Evolutionary conservation across 2,113 vertebrate species (phyloP).

Genomic region (Sylvilagus bachmani): DNA sequence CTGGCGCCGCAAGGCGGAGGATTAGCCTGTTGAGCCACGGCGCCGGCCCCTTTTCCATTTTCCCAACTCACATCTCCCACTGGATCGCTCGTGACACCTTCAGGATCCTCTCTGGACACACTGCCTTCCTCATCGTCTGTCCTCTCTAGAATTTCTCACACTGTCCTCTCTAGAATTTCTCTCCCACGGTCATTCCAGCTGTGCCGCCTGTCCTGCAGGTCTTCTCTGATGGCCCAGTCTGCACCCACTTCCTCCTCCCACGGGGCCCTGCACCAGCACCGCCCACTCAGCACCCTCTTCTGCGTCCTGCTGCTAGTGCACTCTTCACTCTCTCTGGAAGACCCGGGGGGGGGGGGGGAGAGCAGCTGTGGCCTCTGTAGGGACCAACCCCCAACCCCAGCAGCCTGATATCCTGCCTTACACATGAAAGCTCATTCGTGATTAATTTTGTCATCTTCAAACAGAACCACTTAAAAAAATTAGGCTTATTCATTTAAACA

Average conservation of each 20-base stretch:
- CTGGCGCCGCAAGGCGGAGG: too few species aligned
- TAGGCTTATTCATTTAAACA: neutral
- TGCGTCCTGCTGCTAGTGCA: neutral
- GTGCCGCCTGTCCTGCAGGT: too few species aligned
- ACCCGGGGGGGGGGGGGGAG: neutral
- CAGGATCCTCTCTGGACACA: neutral
- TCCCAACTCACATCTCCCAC: neutral
- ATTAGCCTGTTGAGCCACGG: too few species aligned
- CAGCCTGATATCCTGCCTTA: neutral
- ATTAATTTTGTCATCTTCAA: slow-evolving; percentile 20
- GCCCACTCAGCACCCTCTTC: neutral
- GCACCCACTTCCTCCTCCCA: neutral
- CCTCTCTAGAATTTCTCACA: neutral
- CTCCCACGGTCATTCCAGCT: neutral
- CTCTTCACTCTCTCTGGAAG: neutral
- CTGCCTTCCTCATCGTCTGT: neutral
- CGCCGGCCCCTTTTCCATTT: neutral
- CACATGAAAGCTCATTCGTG: neutral
- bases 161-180: neutral
- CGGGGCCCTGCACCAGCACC: neutral
- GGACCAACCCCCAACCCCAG: neutral
- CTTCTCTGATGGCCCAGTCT: neutral
- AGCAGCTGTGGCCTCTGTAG: neutral
- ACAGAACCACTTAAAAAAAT: neutral
- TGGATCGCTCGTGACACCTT: neutral